Evolutionary conservation across 1,140 invertebrate species (phyloP), one percentile per base, ranked within the genome.

Genomic region (Asobara japonica): DNA sequence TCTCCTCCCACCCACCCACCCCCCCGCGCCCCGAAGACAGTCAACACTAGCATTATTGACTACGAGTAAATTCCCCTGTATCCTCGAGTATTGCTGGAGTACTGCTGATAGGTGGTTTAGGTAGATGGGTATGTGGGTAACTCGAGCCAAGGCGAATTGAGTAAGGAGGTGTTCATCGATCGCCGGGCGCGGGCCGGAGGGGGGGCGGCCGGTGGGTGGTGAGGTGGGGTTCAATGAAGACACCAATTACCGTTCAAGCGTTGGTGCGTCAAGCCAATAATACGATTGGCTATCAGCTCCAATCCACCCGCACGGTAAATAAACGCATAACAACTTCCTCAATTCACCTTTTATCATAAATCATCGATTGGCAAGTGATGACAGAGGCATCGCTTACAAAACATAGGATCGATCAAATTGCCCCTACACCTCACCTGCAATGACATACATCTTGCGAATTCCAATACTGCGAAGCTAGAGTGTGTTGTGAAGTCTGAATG

Each of bases 191-290:
- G 69, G 61, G 33, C 29, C 60, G 36, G 65, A 65, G 45, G n/a
- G n/a, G n/a, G n/a, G n/a, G n/a, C n/a, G n/a, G n/a, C n/a, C n/a
- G n/a, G n/a, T n/a, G n/a, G n/a, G n/a, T n/a, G n/a, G n/a, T n/a
- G n/a, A n/a, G n/a, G n/a, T n/a, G n/a, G n/a, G n/a, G n/a, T n/a
- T n/a, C n/a, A n/a, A n/a, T n/a, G n/a, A n/a, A n/a, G 61, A 66
- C 62, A 65, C 62, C 70, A 65, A 72, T 72, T 72, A 65, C 70
- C 45, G 7, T n/a, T 18, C 45, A 18, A 51, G 45, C 45, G 45
- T 3, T 51, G 36, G 16, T 51, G 20, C 70, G 70, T 72, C 70
- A 72, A 41, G 62, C 70, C 70, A 72, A 72, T 72, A 72, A 72
- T 72, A 51, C 45, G 45, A 51, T 51, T 51, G 45, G 8, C 18